A percentile compares a stretch with the other conserved stretches of the same genome.
phyloP scores from a whole-genome alignment of 1,140 invertebrate genomes.

The Cyclina sinensis region DNA sequence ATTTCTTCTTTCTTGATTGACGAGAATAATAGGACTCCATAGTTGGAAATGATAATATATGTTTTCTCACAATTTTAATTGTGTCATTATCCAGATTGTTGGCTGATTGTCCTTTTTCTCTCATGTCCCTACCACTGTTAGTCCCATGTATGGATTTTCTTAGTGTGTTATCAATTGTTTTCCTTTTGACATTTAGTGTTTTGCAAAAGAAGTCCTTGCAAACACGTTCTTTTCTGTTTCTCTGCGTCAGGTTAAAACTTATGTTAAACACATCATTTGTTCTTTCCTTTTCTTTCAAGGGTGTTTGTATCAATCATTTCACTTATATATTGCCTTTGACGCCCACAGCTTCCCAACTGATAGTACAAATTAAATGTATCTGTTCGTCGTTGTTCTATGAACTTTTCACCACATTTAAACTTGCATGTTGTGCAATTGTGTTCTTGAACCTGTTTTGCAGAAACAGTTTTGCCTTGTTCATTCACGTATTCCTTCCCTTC shows the following conservation, averaged over 20 bases:
- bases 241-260: neutral
- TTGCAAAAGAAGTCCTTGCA: conserved; percentile 14
- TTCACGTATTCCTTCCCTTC: conserved; percentile 2
- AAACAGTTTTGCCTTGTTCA: neutral
- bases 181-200: conserved; percentile 36
- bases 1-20: neutral
- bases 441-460: neutral
- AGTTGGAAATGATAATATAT: conserved; percentile 14
- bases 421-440: conserved; percentile 9
- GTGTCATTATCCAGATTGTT: neutral
- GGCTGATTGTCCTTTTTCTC: neutral
- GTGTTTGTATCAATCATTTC: neutral
- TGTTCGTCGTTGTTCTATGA: neutral
- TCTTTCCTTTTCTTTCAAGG: neutral
- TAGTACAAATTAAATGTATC: conserved; percentile 35
- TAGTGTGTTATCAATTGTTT: conserved; percentile 10
- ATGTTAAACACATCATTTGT: neutral
- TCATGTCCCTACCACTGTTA: neutral
- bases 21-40: neutral
- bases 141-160: neutral
- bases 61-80: conserved; percentile 10
- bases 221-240: conserved; percentile 10
- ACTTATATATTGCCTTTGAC: conserved; percentile 16
- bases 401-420: conserved; percentile 27
- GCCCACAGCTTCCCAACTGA: conserved; percentile 9